Percentiles rank a stretch among this genome's conserved stretches.
phyloP scores from a whole-genome alignment of 2,888 invertebrate species.

The Deroplatys truncata region DNA sequence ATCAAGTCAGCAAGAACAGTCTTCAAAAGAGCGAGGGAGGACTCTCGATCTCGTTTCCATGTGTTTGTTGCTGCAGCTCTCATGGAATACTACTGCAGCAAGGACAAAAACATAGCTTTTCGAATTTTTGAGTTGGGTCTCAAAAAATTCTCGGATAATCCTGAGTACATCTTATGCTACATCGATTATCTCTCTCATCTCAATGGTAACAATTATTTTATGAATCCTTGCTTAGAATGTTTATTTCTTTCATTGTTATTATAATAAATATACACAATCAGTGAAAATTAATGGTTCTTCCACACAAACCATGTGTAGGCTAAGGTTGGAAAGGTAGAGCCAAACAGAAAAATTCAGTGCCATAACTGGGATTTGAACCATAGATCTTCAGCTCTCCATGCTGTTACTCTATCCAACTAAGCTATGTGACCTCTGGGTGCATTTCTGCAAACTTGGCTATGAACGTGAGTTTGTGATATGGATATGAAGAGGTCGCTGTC shows the following conservation, averaged over 20 bases:
- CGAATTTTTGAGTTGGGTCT: constrained; percentile 95
- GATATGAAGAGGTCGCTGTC: too few relatives aligned
- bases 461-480: too few relatives aligned
- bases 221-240: background rate
- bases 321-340: too few relatives aligned
- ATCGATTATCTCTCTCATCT: constrained; percentile 96
- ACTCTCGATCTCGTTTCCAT: constrained; percentile 76
- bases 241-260: background rate
- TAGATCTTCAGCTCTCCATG: too few relatives aligned
- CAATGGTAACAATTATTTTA: constrained; percentile 63
- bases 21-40: constrained; percentile 93
- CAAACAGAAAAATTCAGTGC: too few relatives aligned
- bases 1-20: constrained; percentile 93
- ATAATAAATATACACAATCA: too few relatives aligned
- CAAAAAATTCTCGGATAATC: constrained; percentile 92
- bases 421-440: too few relatives aligned
- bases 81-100: constrained; percentile 99
- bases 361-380: too few relatives aligned
- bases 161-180: constrained; percentile 93
- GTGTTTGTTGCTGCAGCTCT: constrained; percentile 95
- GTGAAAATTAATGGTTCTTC: too few relatives aligned
- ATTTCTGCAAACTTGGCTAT: too few relatives aligned
- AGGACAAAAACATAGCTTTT: constrained; percentile 95
- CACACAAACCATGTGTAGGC: too few relatives aligned
- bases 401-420: too few relatives aligned